Conservation (phyloP, 2,113 vertebrate genomes). For the Sinosuthora webbiana region DNA sequence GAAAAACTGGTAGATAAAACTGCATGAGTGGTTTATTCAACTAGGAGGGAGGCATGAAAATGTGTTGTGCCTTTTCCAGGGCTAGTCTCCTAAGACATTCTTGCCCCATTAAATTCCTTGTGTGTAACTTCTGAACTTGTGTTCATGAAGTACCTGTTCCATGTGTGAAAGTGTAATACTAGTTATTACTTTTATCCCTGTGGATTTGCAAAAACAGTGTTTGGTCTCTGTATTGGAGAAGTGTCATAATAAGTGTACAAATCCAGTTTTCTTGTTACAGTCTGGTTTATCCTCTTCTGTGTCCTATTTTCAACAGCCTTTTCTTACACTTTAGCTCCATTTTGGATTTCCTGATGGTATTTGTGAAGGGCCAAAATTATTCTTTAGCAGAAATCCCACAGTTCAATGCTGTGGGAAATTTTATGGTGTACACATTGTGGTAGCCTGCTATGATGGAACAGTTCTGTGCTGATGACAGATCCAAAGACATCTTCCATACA, state of each 20-base stretch:
- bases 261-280: neutral
- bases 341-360: neutral
- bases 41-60: neutral
- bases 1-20: neutral
- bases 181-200: neutral
- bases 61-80: neutral
- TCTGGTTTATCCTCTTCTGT: neutral
- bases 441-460: neutral
- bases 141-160: neutral
- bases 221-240: neutral
- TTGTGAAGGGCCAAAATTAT: neutral
- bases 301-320: neutral
- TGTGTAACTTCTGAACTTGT: neutral
- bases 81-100: neutral
- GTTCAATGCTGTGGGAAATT: neutral
- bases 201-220: neutral
- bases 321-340: neutral
- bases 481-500: neutral
- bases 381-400: neutral
- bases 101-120: neutral
- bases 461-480: neutral
- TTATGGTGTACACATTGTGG: accelerated
- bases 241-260: neutral
- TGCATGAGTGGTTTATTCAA: neutral
- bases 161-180: neutral